phyloP scores from a whole-genome alignment of 2,797 vertebrate species.

The Amazona finschi region DNA sequence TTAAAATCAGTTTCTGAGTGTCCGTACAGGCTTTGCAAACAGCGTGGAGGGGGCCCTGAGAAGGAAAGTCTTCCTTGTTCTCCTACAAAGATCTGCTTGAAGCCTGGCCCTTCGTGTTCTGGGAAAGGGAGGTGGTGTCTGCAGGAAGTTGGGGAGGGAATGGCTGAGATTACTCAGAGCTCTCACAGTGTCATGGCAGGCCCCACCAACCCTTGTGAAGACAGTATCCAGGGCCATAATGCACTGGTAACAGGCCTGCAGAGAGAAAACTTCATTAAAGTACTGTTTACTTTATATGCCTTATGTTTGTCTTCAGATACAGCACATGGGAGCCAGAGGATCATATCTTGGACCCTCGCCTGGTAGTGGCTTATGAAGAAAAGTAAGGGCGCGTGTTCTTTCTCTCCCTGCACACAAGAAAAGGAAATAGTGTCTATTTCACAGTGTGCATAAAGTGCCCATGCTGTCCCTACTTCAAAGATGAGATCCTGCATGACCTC shows the following conservation, averaged over 20 bases:
- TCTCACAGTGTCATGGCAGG: not conserved
- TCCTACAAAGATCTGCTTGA: not conserved
- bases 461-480: not conserved
- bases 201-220: not conserved
- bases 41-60: not conserved
- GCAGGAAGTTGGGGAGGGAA: not conserved
- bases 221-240: not conserved
- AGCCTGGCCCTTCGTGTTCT: not conserved
- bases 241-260: not conserved
- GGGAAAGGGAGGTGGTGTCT: not conserved
- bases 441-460: not conserved
- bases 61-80: not conserved
- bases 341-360: conserved; percentile 95
- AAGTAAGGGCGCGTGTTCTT: conserved; percentile 82
- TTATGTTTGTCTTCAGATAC: conserved; percentile 83
- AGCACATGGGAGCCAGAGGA: conserved; percentile 99
- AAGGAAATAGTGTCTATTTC: not conserved
- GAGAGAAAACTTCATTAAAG: conserved; percentile 27
- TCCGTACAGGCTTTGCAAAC: not conserved
- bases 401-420: not conserved
- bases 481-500: not conserved
- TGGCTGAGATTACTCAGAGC: conserved; percentile 22
- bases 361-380: conserved; percentile 95
- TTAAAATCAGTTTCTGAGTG: not conserved
- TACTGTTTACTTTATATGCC: conserved; percentile 49